These are phyloP conservation scores for Bimastos eiseni DNA, from an alignment of 2,888 invertebrate genomes.

Conservation along the genomic window DNA sequence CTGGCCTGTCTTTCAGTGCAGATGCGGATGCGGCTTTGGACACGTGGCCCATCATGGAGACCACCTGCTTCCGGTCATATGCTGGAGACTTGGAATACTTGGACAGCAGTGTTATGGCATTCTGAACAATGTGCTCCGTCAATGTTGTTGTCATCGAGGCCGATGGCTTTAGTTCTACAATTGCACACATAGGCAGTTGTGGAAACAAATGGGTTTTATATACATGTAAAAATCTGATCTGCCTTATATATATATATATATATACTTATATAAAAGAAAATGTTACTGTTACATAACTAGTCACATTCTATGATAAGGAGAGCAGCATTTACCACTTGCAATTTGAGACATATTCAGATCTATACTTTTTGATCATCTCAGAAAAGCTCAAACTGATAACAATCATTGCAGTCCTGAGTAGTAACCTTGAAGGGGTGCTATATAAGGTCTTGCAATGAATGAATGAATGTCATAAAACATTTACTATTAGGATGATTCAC, in stretches of 20 bases:
- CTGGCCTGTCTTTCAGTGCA: not conserved
- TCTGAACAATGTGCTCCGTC: conserved; percentile 24
- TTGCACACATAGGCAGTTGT: not conserved
- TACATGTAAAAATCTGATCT: not conserved
- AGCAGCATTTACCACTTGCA: not conserved
- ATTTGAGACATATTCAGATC: not conserved
- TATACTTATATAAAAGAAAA: not conserved
- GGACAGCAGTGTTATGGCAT: not conserved
- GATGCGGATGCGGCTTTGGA: not conserved
- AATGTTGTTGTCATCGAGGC: not conserved
- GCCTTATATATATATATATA: not conserved
- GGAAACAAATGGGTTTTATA: not conserved
- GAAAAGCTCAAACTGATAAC: not conserved
- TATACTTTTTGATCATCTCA: not conserved
- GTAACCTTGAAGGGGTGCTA: too few relatives aligned
- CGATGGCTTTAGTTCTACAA: not conserved
- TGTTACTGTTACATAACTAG: not conserved
- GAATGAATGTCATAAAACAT: too few relatives aligned
- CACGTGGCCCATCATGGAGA: not conserved
- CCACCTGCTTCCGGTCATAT: not conserved
- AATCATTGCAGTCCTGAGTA: too few relatives aligned
- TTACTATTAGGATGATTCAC: too few relatives aligned
- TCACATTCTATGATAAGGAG: too few relatives aligned
- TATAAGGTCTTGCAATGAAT: too few relatives aligned
- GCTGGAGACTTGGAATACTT: conserved; percentile 17